A percentile compares a stretch with the other conserved stretches of the same genome.
Evolutionary conservation across 2,797 vertebrate genomes (phyloP).

Genomic region (Etheostoma nigrum): DNA sequence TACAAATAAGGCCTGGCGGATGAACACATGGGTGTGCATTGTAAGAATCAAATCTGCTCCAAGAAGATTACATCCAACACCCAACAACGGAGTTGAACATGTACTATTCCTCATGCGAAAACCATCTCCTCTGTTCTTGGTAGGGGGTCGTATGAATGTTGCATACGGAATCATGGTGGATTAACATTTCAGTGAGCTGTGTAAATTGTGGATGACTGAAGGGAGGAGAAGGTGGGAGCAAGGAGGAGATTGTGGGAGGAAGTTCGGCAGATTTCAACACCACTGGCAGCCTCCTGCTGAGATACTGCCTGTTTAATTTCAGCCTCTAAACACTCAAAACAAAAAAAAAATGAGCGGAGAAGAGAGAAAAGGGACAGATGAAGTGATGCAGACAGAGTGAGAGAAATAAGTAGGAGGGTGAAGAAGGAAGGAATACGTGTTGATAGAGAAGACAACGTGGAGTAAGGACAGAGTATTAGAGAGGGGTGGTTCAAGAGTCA

Average conservation of each 20-base stretch:
- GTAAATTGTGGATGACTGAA: slow-evolving; percentile 62
- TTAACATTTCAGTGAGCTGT: slow-evolving; percentile 56
- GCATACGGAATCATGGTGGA: slow-evolving; percentile 46
- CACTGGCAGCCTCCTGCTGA: slow-evolving; percentile 47
- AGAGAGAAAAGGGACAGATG: not conserved
- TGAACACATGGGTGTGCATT: slow-evolving; percentile 21
- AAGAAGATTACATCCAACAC: not conserved
- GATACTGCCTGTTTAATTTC: slow-evolving; percentile 55
- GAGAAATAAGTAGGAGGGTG: slow-evolving; percentile 1
- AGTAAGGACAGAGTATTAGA: slow-evolving; percentile 9
- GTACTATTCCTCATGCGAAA: slow-evolving; percentile 26
- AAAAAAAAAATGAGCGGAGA: not conserved
- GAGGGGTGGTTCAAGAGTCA: slow-evolving; percentile 23
- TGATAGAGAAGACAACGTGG: not conserved
- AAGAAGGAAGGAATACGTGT: not conserved
- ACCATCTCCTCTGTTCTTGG: slow-evolving; percentile 44
- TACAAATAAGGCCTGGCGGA: slow-evolving; percentile 49
- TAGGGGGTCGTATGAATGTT: slow-evolving; percentile 57
- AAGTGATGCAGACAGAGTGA: not conserved
- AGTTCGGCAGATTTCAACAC: slow-evolving; percentile 41
- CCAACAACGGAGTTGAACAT: not conserved
- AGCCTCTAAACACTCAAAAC: slow-evolving; percentile 24
- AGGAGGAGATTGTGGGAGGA: slow-evolving; percentile 51
- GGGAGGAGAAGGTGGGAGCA: slow-evolving; percentile 53
- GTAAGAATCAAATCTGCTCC: slow-evolving; percentile 11